Conservation (phyloP, 2,888 invertebrate genomes). For the Hermaeophaga mercurialis region DNA sequence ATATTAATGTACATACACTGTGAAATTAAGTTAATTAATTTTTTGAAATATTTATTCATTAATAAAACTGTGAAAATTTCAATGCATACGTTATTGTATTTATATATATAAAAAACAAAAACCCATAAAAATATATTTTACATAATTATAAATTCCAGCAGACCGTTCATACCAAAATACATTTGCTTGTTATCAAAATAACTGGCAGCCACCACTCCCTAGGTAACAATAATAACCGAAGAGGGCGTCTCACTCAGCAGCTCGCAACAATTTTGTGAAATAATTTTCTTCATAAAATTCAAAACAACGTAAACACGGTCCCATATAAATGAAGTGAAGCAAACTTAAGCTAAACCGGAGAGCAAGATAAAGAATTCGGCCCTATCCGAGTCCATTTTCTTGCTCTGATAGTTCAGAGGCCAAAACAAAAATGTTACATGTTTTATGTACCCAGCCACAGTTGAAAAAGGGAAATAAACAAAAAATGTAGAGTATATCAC, state of each 20-base stretch:
- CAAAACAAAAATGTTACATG: too few relatives aligned
- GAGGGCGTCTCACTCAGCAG: neutral
- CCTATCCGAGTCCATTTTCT: neutral
- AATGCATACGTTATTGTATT: too few relatives aligned
- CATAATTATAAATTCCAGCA: neutral
- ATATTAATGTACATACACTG: too few relatives aligned
- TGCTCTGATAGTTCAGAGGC: neutral
- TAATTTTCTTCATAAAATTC: conserved; percentile 7
- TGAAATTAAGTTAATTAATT: too few relatives aligned
- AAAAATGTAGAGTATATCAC: too few relatives aligned
- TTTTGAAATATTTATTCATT: too few relatives aligned
- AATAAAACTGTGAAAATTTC: too few relatives aligned
- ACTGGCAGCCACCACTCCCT: neutral
- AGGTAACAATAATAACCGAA: conserved; percentile 7
- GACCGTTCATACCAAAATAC: neutral
- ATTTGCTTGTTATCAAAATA: conserved; percentile 1
- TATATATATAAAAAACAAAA: too few relatives aligned
- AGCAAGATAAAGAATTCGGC: conserved; percentile 15
- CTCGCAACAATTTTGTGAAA: conserved; percentile 2
- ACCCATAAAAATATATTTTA: neutral
- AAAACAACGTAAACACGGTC: conserved; percentile 15
- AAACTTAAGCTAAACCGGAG: conserved; percentile 11
- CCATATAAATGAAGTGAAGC: conserved; percentile 11
- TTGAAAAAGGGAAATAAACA: too few relatives aligned
- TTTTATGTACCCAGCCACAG: too few relatives aligned